These are phyloP conservation scores for Thunnus albacares DNA, from an alignment of 2,797 vertebrate species.

Conservation along the genomic window DNA sequence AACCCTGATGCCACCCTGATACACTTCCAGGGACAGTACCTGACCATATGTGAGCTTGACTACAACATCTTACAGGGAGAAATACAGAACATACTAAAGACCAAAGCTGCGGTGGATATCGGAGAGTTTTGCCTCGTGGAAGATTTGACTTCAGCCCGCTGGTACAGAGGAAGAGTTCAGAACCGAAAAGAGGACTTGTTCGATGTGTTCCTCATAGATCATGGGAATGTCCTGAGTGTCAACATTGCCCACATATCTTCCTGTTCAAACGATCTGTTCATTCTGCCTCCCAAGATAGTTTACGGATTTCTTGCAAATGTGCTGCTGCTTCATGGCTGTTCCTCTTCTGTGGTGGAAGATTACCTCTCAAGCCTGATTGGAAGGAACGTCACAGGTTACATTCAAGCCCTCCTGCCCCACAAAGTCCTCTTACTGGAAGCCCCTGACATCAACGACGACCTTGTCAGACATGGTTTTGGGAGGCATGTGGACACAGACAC, in stretches of 20 bases:
- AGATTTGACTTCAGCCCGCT: conserved; percentile 86
- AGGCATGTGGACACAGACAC: conserved; percentile 90
- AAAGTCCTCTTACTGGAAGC: conserved; percentile 90
- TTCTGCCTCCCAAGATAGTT: conserved; percentile 90
- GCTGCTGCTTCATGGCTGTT: conserved; percentile 85
- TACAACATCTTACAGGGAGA: conserved; percentile 92
- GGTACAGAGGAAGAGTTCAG: conserved; percentile 93
- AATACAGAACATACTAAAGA: conserved; percentile 89
- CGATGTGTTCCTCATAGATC: conserved; percentile 91
- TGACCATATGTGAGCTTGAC: conserved; percentile 88
- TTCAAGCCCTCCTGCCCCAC: conserved; percentile 87
- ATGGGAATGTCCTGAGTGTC: conserved; percentile 87
- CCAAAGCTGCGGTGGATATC: conserved; percentile 72
- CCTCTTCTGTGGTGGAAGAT: conserved; percentile 82
- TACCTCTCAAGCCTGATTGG: conserved; percentile 90
- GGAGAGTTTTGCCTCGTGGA: conserved; percentile 92
- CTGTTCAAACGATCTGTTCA: conserved; percentile 87
- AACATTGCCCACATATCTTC: conserved; percentile 80
- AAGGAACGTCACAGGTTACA: conserved; percentile 85
- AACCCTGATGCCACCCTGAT: conserved; percentile 87
- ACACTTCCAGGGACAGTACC: conserved; percentile 90
- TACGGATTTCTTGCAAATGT: conserved; percentile 93
- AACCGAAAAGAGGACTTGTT: conserved; percentile 77
- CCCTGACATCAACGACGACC: conserved; percentile 86
- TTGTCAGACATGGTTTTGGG: conserved; percentile 87